Evolutionary conservation across 92 coral and sea anemone species (phyloP).

Genomic region (Phymanthus crucifer): DNA sequence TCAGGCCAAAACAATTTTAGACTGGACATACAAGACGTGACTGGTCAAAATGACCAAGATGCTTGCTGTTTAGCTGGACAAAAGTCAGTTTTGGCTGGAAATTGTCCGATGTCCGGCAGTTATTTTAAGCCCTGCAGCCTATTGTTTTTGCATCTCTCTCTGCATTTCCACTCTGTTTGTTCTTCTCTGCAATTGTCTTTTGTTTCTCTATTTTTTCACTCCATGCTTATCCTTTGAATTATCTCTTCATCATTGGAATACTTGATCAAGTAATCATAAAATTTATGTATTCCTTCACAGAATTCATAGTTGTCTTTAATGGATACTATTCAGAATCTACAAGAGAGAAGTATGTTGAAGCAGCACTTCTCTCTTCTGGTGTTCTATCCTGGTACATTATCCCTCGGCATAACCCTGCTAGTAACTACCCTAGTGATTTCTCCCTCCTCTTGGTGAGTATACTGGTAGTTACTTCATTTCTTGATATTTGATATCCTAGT

Average conservation of each 20-base stretch:
- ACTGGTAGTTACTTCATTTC: not conserved
- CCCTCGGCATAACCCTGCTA: constrained; percentile 91
- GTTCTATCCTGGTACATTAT: constrained; percentile 83
- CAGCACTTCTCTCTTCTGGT: constrained; percentile 65
- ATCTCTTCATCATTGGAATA: not conserved
- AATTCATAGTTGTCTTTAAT: constrained; percentile 91
- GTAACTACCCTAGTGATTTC: constrained; percentile 94
- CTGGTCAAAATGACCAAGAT: no score
- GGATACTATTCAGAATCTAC: constrained; percentile 78
- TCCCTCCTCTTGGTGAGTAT: constrained; percentile 78
- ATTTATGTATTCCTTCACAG: constrained; percentile 36
- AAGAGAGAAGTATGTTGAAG: constrained; percentile 66
- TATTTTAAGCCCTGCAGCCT: no score
- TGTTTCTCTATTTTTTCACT: no score
- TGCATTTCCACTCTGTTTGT: no score
- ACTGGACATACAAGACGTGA: no score
- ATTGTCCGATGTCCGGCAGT: no score
- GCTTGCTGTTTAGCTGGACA: no score
- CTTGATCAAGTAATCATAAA: not conserved
- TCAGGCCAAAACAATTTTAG: no score
- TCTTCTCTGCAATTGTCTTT: no score
- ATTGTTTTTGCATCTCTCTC: no score
- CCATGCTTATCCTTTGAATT: not conserved
- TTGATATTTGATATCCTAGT: not conserved
- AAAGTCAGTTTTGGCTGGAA: no score